phyloP scores from a whole-genome alignment of 2,797 vertebrate genomes.

The Antrozous pallidus region DNA sequence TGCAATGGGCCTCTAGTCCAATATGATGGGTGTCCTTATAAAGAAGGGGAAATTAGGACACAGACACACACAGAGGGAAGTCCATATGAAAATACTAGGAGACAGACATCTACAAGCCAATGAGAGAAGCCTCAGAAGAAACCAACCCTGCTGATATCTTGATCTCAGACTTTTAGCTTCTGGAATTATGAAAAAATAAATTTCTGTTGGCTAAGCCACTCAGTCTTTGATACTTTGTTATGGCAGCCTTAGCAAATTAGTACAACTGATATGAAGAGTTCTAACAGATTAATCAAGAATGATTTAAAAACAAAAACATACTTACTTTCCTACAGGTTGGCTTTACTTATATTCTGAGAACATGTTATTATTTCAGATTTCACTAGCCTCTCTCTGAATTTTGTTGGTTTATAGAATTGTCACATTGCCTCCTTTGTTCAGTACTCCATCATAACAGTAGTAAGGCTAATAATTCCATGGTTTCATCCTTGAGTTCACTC shows the following conservation, averaged over 20 bases:
- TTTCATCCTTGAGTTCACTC: slow-evolving; percentile 11
- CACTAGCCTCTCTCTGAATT: not conserved
- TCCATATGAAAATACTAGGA: not conserved
- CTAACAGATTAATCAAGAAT: not conserved
- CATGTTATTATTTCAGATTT: not conserved
- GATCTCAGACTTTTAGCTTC: not conserved
- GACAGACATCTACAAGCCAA: not conserved
- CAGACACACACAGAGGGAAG: not conserved
- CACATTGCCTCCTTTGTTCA: not conserved
- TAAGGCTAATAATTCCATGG: not conserved
- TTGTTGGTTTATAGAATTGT: not conserved
- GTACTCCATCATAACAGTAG: not conserved
- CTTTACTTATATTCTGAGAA: slow-evolving; percentile 32
- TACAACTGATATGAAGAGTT: not conserved
- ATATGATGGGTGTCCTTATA: not conserved
- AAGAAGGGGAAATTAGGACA: not conserved
- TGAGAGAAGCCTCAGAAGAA: slow-evolving; percentile 11
- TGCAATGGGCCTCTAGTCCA: not conserved
- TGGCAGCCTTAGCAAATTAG: not conserved
- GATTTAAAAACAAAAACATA: not conserved
- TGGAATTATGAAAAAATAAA: slow-evolving; percentile 9
- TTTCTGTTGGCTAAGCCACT: not conserved
- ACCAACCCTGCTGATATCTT: not conserved
- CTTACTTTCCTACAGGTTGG: not conserved
- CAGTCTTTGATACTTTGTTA: not conserved